A percentile compares a stretch with the other conserved stretches of the same genome.
These are phyloP conservation scores for Coracias cyanogaster DNA, from an alignment of 2,797 vertebrate species.

Conservation along the genomic window DNA sequence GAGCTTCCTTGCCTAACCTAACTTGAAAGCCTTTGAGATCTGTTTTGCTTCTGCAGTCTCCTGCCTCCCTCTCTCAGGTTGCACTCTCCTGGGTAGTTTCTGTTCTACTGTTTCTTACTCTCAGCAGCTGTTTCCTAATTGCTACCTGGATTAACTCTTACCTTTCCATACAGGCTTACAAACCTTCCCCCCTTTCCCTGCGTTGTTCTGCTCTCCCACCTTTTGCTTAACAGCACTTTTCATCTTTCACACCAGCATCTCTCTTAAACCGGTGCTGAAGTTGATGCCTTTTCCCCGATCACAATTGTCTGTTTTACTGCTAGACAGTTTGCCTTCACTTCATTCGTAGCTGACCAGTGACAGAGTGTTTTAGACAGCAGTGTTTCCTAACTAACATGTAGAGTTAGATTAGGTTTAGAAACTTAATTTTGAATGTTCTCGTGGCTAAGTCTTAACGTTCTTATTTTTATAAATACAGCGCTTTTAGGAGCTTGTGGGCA, in stretches of 20 bases:
- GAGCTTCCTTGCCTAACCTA: background rate
- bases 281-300: background rate
- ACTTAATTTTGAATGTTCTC: background rate
- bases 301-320: background rate
- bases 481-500: background rate
- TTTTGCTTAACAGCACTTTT: background rate
- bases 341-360: background rate
- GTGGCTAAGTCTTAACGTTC: background rate
- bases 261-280: background rate
- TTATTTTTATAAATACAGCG: background rate
- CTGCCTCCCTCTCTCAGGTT: conserved; percentile 8
- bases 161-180: background rate
- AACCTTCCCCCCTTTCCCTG: background rate
- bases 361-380: background rate
- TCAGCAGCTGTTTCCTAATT: conserved; percentile 22
- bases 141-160: background rate
- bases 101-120: conserved; percentile 24
- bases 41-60: background rate
- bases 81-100: background rate
- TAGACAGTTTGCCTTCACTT: background rate
- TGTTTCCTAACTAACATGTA: background rate
- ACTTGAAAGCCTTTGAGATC: background rate
- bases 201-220: background rate
- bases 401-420: background rate
- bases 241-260: background rate